Evolutionary conservation across 2,797 vertebrate genomes (phyloP).

Genomic region (Brachymystax lenok): DNA sequence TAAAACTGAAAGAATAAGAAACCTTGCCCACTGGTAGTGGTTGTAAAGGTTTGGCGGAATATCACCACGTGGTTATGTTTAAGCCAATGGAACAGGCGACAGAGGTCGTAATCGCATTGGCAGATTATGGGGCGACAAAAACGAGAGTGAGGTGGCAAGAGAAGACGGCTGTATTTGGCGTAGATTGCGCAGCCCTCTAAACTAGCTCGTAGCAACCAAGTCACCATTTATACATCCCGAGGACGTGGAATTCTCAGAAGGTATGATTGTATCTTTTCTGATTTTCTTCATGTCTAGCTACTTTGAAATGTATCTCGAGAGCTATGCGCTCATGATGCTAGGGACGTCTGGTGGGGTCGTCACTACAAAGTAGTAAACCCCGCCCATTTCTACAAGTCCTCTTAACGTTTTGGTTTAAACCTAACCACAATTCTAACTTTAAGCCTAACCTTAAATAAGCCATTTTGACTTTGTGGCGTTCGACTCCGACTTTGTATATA

Average conservation of each 20-base stretch:
- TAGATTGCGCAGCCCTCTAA: slow-evolving; percentile 5
- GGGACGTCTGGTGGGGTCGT: too few species aligned
- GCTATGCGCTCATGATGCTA: neutral
- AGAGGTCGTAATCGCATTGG: slow-evolving; percentile 56
- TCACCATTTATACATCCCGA: slow-evolving; percentile 6
- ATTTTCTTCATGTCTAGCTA: too few species aligned
- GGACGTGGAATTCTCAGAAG: slow-evolving; percentile 26
- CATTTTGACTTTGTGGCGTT: too few species aligned
- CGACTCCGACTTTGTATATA: too few species aligned
- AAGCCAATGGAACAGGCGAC: slow-evolving; percentile 56
- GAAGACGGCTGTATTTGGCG: slow-evolving; percentile 10
- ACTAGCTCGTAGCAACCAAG: slow-evolving; percentile 14
- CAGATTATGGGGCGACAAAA: slow-evolving; percentile 75
- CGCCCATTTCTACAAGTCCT: too few species aligned
- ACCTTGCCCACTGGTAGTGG: slow-evolving; percentile 15
- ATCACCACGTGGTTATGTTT: slow-evolving; percentile 39
- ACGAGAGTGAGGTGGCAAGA: slow-evolving; percentile 38
- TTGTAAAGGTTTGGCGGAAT: slow-evolving; percentile 1
- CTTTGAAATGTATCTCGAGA: neutral
- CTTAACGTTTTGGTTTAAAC: too few species aligned
- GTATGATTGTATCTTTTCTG: too few species aligned
- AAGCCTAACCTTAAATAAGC: too few species aligned
- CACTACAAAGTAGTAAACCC: too few species aligned
- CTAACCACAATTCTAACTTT: too few species aligned
- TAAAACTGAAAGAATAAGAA: too few species aligned